These are phyloP conservation scores for Tenebrosternarchus preto DNA, from an alignment of 2,113 vertebrate species.

Conservation along the genomic window DNA sequence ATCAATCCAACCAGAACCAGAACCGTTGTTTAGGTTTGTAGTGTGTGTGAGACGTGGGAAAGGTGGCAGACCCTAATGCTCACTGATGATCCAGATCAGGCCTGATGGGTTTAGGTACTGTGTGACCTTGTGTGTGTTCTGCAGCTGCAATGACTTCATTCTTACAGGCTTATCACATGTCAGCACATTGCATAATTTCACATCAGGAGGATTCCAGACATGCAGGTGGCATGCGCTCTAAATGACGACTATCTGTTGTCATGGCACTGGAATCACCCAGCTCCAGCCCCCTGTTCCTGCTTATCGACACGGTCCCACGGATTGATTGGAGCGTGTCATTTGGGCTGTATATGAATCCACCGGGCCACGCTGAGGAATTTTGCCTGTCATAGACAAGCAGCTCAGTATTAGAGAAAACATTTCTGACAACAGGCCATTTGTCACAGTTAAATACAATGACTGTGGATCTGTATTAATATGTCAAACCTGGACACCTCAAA, in stretches of 20 bases:
- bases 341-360: slow-evolving; percentile 2
- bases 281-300: neutral
- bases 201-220: slow-evolving; percentile 26
- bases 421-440: too few relatives aligned
- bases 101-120: slow-evolving; percentile 34
- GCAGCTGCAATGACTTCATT: slow-evolving; percentile 48
- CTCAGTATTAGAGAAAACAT: too few relatives aligned
- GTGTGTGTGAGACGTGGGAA: neutral
- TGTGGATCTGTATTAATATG: too few relatives aligned
- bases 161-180: slow-evolving; percentile 38
- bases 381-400: neutral
- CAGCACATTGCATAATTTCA: slow-evolving; percentile 41
- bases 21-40: too few relatives aligned
- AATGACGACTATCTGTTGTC: slow-evolving; percentile 41
- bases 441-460: too few relatives aligned
- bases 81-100: neutral
- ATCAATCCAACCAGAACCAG: neutral
- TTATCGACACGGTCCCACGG: slow-evolving; percentile 3
- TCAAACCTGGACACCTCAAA: too few relatives aligned
- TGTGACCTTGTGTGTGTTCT: slow-evolving; percentile 8
- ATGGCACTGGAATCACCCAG: slow-evolving; percentile 30
- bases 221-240: slow-evolving; percentile 37
- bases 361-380: neutral
- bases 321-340: slow-evolving; percentile 33
- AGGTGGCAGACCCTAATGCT: neutral